Evolutionary conservation across 2,797 vertebrate genomes (phyloP), one percentile per base, ranked within the genome.

Genomic region (Distichodus sexfasciatus): DNA sequence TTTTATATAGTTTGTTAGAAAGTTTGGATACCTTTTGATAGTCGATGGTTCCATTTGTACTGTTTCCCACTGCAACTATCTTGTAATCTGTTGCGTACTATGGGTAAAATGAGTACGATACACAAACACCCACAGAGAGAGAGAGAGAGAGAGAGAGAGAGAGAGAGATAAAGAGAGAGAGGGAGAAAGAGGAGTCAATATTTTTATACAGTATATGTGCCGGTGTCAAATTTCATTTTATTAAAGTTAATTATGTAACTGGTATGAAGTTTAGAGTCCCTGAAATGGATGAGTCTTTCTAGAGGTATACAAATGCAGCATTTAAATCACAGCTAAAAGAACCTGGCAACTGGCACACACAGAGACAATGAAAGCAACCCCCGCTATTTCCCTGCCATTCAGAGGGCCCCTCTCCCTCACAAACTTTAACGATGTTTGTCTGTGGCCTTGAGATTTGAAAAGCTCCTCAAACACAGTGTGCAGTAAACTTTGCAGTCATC

Each of bases 41-140:
- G 0, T 92, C 91, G 26, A 61, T 0, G 2, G 95, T 97, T 79
- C 92, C 95, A 63, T 90, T 89, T 72, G 90, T 92, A 69, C 83
- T 81, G 50, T 94, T 95, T 72, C 89, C 88, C 55, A 60, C 76
- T 8, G 84, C 48, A 58, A 93, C 53, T 67, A 83, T 86, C 83
- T 77, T 91, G 78, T 98, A 99, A 11, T 92, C 89, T 0, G 96
- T 98, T 0, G 88, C 93, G 57, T 98, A 94, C 97, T 99, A 87
- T 55, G 82, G n/a, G 81, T 53, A 46, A n/a, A 78, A 65, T 79
- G 47, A 81, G 29, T 73, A 46, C 21, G 38, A 29, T 0, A 8
- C 21, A 6, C 3, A 38, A 1, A 21, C 21, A n/a, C 11, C 1
- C 12, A n/a, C n/a, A n/a, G n/a, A n/a, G n/a, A n/a, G n/a, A n/a